Evolutionary conservation across 1,140 invertebrate genomes (phyloP), one percentile per base, ranked within the genome.

Genomic region (Eumeta japonica): DNA sequence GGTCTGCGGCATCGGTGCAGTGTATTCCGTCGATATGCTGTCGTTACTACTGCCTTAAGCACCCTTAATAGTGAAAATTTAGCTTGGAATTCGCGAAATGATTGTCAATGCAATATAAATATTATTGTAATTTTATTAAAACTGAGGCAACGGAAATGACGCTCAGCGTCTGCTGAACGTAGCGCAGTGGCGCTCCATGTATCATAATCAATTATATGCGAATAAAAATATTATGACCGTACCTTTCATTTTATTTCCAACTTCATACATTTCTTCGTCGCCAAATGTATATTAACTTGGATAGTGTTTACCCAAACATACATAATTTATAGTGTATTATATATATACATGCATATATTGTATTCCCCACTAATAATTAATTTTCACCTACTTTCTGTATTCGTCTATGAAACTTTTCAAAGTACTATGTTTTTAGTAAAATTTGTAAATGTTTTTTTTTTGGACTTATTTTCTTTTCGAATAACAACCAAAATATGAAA

Each of bases 141-240:
- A 62, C 54, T 46, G 43, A 50, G 43, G 50, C 43, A 45, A 35
- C 49, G 13, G 43, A 46, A 51, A 41, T 52, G 47, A 39, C 45
- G 44, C 39, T 52, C 51, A 50, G 50, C 50, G 42, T 46, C 42
- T 37, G 48, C 50, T 42, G 52, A 53, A 43, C 39, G 52, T 50
- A 49, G 58, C 52, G 47, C 52, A 43, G 51, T 62, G 38, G 52
- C 54, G 52, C 58, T 68, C 59, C 59, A 68, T 73, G 68, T 70
- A 73, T 70, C 65, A 73, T 73, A 70, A 73, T 67, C 64, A 70
- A 68, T 66, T 65, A 63, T 73, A 73, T 70, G 63, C 64, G 62
- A 73, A 66, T 73, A 73, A 73, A 72, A 70, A 55, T 68, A 68
- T 68, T 62, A 72, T 72, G 67, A 72, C 65, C 52, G 56, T 67